Base-by-base conservation (phyloP, 2,888 invertebrate species). In the Cremastinae sp. region DNA sequence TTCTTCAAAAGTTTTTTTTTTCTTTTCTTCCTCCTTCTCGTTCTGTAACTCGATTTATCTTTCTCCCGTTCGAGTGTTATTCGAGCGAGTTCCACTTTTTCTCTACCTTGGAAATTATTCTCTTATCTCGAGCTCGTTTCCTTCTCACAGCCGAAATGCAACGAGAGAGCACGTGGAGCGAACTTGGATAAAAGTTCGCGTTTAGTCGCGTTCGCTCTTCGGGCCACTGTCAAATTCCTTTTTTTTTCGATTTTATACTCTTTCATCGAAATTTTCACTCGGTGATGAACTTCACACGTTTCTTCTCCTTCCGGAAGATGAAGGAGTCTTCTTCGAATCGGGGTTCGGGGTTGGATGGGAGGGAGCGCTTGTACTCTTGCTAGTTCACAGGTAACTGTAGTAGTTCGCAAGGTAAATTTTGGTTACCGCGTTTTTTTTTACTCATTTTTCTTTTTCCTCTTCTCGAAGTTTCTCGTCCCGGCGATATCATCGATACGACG, bases 361-460 rank as follows among this genome's bases (percentile, higher is more conserved):
- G 69, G 74, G 74, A 72, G 78, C 65, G 41, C 68, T 70, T 80
- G 59, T 79, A 71, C 75, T 78, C 70, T 73, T 79, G 82, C 81
- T 82, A 79, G 59, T 81, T 83, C 79, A 80, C 84, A 82, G 82
- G 83, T 85, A 81, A 83, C 83, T 82, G 75, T 83, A 83, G 84
- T 79, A 81, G 81, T 80, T 28, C 80, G 82, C 80, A 75, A 78
- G 75, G 75, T 78, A 70, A 71, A 76, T 79, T 72, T 75, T 75
- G 59, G 71, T 66, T 77, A 65, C 69, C 72, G 58, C 73, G 73
- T 59, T 78, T 69, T 59, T 70, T n/a, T 5, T 28, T 28, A 28
- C 47, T 22, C 37, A 47, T 58, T 20, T 47, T 22, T 37, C 12
- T 43, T 47, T 14, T 18, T 58, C 68, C 28, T 28, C 5, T 5